Base-by-base conservation (phyloP, 2,797 vertebrate genomes). In the Gallinago nigripennis region DNA sequence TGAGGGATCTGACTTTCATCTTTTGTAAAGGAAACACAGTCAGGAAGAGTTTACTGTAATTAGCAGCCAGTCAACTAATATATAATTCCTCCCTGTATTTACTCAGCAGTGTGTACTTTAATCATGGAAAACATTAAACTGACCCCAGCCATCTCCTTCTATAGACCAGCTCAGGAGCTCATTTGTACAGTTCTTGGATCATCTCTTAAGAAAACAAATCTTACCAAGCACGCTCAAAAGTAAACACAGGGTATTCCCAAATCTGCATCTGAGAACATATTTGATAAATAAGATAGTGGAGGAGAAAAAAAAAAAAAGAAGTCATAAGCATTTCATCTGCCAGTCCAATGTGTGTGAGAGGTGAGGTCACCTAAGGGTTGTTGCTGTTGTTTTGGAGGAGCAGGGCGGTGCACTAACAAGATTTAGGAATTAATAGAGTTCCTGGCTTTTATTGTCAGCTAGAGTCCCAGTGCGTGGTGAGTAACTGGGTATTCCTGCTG, bases 61-160 rank as follows among this genome's bases (percentile, higher is more conserved):
- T 96, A 94, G 88, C 71, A 95, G 27, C 88, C 91, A 92, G 85
- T 79, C 88, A 96, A 95, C 96, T 94, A 94, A 82, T 78, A 81
- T 12, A 18, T 79, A 91, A 92, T 95, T 93, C 83, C 63, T 92
- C 50, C 39, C 58, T 90, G 21, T 94, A 63, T 95, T 92, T 95
- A 91, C 85, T 93, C 50, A 95, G 71, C 75, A 85, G 56, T 60
- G 63, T 93, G 89, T 95, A 94, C 90, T 96, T 94, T 95, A 92
- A 95, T 95, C 77, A 88, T 63, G n/a, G 56, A 90, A 96, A 96
- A 79, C 79, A 95, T 70, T 81, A 64, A 93, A 68, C 78, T 94
- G 96, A 92, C 84, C 93, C 75, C 27, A 69, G 80, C 61, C 86
- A 81, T 50, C 90, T 69, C 87, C 56, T 93, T 27, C 87, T 73